phyloP scores from a whole-genome alignment of 1,140 invertebrate species.

The Coptotermes formosanus region DNA sequence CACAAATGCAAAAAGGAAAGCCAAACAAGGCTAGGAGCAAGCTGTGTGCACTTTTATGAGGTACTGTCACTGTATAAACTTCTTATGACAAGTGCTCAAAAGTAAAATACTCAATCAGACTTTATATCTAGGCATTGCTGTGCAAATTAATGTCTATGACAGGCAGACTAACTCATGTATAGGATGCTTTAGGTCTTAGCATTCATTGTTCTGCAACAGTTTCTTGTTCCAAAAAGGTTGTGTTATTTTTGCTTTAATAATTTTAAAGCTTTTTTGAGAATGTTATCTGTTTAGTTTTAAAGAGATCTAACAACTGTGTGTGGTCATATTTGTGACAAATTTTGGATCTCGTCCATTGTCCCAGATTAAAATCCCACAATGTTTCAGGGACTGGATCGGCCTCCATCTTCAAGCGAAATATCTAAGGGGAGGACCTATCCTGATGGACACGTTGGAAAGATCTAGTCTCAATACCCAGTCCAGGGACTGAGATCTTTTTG shows the following conservation, averaged over 20 bases:
- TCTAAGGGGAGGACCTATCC: too few relatives aligned
- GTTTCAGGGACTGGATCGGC: too few relatives aligned
- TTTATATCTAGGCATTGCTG: neutral
- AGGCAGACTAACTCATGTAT: neutral
- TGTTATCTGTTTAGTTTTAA: neutral
- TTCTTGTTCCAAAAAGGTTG: neutral
- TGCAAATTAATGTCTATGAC: neutral
- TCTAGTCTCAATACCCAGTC: too few relatives aligned
- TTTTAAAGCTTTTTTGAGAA: neutral
- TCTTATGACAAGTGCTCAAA: neutral
- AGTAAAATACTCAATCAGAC: neutral
- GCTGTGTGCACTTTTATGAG: slow-evolving; percentile 24
- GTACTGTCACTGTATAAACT: neutral
- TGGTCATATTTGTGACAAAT: too few relatives aligned
- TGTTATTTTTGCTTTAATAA: neutral
- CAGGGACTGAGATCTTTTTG: too few relatives aligned
- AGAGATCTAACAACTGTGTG: too few relatives aligned
- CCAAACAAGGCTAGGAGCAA: slow-evolving; percentile 27
- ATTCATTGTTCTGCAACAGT: neutral
- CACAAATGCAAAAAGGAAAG: neutral
- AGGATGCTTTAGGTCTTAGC: neutral
- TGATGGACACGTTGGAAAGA: too few relatives aligned
- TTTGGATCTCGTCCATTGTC: too few relatives aligned
- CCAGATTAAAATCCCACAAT: too few relatives aligned
- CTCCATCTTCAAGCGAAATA: too few relatives aligned